Evolutionary conservation across 2,797 vertebrate genomes (phyloP).

Genomic region (Anolis apletophallus): DNA sequence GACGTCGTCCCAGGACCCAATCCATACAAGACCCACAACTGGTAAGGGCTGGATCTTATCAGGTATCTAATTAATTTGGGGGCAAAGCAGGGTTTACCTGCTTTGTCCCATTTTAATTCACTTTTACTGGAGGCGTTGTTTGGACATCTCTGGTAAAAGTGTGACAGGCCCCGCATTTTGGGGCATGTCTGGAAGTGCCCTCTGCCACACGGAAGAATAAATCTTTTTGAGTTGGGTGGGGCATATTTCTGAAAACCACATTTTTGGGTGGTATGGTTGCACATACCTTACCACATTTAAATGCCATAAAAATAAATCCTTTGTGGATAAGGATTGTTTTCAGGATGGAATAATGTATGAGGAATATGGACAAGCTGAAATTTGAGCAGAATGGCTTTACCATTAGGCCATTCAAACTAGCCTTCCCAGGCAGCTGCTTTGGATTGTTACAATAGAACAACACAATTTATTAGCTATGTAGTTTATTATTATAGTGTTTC

Average conservation of each 20-base stretch:
- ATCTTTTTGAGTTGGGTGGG: background rate
- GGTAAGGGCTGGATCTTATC: too few relatives aligned
- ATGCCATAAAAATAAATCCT: background rate
- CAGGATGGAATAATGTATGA: too few relatives aligned
- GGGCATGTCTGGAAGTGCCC: background rate
- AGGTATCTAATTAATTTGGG: too few relatives aligned
- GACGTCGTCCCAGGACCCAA: too few relatives aligned
- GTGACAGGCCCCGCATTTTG: too few relatives aligned
- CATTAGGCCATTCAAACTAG: background rate
- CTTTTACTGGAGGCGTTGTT: too few relatives aligned
- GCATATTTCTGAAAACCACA: background rate
- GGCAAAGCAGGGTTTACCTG: too few relatives aligned
- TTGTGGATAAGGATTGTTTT: background rate
- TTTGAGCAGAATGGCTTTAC: too few relatives aligned
- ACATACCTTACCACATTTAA: background rate
- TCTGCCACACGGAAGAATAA: background rate
- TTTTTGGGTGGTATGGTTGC: background rate
- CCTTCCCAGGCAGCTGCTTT: background rate
- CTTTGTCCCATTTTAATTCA: too few relatives aligned
- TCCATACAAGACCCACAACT: too few relatives aligned
- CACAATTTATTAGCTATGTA: background rate
- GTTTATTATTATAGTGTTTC: background rate
- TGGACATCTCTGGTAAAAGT: too few relatives aligned
- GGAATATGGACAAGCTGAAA: background rate
- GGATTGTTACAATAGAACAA: background rate